Percentiles rank a stretch among this genome's conserved stretches.
These are phyloP conservation scores for Palaemon carinicauda DNA, from an alignment of 1,140 invertebrate species.

Conservation along the genomic window DNA sequence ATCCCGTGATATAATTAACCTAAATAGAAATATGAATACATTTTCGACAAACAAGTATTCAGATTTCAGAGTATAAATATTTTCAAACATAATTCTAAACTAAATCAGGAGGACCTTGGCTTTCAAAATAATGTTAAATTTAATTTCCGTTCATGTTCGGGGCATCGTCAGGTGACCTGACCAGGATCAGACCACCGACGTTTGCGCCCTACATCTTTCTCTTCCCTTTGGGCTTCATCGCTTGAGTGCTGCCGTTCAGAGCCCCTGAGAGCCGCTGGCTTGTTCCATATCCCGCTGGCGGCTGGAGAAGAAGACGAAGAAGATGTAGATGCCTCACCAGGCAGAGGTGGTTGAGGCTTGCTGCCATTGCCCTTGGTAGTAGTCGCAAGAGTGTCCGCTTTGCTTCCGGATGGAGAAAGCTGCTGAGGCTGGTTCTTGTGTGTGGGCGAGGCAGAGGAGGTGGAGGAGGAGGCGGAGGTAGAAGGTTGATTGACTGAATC, in stretches of 20 bases:
- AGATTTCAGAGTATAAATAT: no score
- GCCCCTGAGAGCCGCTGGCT: neutral
- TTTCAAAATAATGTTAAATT: neutral
- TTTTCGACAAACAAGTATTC: no score
- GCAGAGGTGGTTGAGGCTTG: neutral
- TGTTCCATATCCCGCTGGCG: neutral
- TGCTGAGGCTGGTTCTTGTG: neutral
- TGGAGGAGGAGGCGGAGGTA: neutral
- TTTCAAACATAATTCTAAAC: no score
- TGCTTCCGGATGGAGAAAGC: neutral
- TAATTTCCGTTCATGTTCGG: neutral
- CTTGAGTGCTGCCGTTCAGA: constrained; percentile 44
- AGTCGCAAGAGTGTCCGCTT: neutral
- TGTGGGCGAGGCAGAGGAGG: neutral
- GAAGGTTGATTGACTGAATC: neutral
- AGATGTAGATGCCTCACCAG: neutral
- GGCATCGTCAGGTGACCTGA: constrained; percentile 33
- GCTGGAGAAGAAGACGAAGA: constrained; percentile 7
- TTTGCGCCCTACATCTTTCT: constrained; percentile 38
- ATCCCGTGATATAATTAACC: no score
- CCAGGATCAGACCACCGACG: constrained; percentile 46
- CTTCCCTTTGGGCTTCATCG: constrained; percentile 42
- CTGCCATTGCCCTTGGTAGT: neutral
- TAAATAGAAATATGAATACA: no score
- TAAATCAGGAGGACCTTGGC: neutral